Conservation (phyloP, 2,888 invertebrate species). For the Pachycephus smyrnensis region DNA sequence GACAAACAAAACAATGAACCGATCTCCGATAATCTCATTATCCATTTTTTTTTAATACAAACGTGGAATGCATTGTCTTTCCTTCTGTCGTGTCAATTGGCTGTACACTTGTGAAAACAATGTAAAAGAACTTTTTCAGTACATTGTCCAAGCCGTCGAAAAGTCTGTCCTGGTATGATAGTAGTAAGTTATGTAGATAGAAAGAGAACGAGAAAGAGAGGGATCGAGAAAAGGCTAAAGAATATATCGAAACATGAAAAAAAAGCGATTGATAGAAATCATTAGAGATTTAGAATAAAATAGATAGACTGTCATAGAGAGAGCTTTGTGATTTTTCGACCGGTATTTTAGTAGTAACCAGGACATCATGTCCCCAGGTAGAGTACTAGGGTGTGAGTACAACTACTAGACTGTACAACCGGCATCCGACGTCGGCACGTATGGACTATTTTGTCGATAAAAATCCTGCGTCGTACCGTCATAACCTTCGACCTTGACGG, state of each 20-base stretch:
- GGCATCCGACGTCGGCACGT: conserved; percentile 57
- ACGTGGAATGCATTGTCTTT: conserved; percentile 40
- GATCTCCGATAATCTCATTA: conserved; percentile 23
- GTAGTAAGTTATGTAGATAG: background rate
- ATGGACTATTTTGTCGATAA: conserved; percentile 58
- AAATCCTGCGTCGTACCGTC: conserved; percentile 52
- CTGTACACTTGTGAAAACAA: background rate
- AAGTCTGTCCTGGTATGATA: background rate
- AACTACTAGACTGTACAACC: conserved; percentile 60
- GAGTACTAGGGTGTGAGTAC: no score
- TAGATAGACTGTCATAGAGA: background rate
- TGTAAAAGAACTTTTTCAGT: background rate
- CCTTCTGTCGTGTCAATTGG: conserved; percentile 8
- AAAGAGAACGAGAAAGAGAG: background rate
- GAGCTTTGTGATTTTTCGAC: background rate
- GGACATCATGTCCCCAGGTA: no score
- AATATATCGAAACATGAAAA: background rate
- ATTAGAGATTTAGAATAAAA: background rate
- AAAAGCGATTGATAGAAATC: background rate
- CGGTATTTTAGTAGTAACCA: no score
- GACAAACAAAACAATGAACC: conserved; percentile 18
- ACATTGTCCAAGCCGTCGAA: background rate
- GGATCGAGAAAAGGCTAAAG: background rate
- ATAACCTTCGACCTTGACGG: conserved; percentile 61
- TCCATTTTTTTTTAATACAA: conserved; percentile 13